phyloP scores from a whole-genome alignment of 2,888 invertebrate species.

The Cosmia trapezina region DNA sequence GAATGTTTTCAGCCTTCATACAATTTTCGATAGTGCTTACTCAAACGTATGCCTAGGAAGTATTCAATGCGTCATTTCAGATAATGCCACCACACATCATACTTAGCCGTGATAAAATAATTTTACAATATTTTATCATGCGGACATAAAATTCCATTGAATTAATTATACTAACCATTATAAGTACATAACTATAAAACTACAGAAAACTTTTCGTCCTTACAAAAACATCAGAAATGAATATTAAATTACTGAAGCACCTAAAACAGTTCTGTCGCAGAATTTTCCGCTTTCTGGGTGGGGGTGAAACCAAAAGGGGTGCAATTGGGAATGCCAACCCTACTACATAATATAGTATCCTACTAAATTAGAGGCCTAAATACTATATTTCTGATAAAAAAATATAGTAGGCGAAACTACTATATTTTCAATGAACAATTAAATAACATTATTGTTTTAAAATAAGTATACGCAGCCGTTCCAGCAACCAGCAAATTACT shows the following conservation, averaged over 20 bases:
- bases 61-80: conserved; percentile 60
- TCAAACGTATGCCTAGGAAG: conserved; percentile 36
- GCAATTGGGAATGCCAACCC: too few relatives aligned
- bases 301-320: background rate
- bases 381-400: too few relatives aligned
- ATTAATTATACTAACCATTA: background rate
- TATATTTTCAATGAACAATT: too few relatives aligned
- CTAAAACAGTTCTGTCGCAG: background rate
- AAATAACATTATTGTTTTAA: too few relatives aligned
- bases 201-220: background rate
- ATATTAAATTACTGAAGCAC: background rate
- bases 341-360: too few relatives aligned
- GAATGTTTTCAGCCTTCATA: conserved; percentile 40
- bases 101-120: conserved; percentile 55
- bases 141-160: conserved; percentile 1
- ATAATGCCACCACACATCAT: conserved; percentile 53
- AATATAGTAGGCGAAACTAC: too few relatives aligned
- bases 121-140: conserved; percentile 47
- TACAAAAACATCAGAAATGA: background rate
- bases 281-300: conserved; percentile 9
- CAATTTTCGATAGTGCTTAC: conserved; percentile 26
- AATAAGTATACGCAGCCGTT: too few relatives aligned
- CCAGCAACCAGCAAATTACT: too few relatives aligned
- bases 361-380: too few relatives aligned
- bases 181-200: background rate